phyloP scores from a whole-genome alignment of 2,113 vertebrate species.

The Procavia capensis region DNA sequence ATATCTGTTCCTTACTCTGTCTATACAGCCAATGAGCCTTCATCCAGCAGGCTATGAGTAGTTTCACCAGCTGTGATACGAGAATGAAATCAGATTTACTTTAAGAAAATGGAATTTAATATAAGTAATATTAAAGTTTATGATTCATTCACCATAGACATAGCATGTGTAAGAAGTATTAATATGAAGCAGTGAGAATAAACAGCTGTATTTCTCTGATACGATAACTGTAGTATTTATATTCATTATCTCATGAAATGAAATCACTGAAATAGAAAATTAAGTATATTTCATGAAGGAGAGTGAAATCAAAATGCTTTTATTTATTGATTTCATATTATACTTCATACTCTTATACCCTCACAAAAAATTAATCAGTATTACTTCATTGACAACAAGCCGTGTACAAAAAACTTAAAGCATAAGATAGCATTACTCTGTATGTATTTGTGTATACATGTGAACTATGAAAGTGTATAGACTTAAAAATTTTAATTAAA shows the following conservation, averaged over 20 bases:
- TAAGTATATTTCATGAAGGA: conserved; percentile 81
- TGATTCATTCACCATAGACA: conserved; percentile 83
- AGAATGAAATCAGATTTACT: conserved; percentile 71
- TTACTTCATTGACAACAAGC: conserved; percentile 46
- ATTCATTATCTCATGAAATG: conserved; percentile 84
- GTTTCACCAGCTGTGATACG: conserved; percentile 53
- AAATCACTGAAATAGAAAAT: conserved; percentile 84
- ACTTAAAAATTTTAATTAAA: background rate
- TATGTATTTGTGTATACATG: too few relatives aligned
- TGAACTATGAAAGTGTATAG: background rate
- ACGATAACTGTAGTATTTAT: conserved; percentile 83
- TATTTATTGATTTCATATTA: conserved; percentile 80
- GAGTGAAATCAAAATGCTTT: conserved; percentile 78
- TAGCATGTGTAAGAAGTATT: conserved; percentile 83
- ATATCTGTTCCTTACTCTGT: background rate
- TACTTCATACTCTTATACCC: background rate
- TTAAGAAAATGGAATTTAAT: conserved; percentile 83
- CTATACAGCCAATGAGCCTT: background rate
- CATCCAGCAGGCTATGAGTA: background rate
- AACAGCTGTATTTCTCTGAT: conserved; percentile 83
- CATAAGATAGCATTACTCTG: conserved; percentile 1
- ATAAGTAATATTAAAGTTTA: conserved; percentile 81
- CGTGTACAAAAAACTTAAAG: conserved; percentile 62
- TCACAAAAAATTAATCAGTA: background rate
- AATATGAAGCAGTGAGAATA: conserved; percentile 83